Conservation (phyloP, 2,113 vertebrate species). For the Clarias gariepinus region DNA sequence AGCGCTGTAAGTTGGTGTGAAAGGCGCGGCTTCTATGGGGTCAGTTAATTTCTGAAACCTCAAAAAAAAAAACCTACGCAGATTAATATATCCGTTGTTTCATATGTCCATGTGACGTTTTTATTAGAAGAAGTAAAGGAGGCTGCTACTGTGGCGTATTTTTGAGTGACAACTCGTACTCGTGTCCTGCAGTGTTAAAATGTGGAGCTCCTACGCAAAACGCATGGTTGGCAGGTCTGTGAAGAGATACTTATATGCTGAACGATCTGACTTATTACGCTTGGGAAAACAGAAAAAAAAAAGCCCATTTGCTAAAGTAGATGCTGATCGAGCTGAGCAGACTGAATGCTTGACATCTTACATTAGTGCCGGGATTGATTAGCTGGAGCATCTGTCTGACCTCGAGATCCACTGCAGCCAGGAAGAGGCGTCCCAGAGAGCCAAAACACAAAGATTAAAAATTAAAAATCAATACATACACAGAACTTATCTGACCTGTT, state of each 20-base stretch:
- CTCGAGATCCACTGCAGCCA: constrained; percentile 60
- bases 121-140: not conserved
- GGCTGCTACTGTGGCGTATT: no score
- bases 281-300: constrained; percentile 60
- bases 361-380: constrained; percentile 79
- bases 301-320: constrained; percentile 79
- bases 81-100: not conserved
- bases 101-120: not conserved
- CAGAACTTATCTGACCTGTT: constrained; percentile 64
- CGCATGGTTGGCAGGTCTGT: constrained; percentile 45
- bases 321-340: constrained; percentile 76
- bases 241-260: constrained; percentile 74
- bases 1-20: not conserved
- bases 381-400: constrained; percentile 70
- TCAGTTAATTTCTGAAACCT: not conserved
- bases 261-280: constrained; percentile 72
- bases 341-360: constrained; percentile 66
- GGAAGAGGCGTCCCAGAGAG: constrained; percentile 62
- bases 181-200: not conserved
- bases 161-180: not conserved
- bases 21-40: not conserved
- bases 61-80: not conserved
- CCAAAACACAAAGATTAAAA: constrained; percentile 64
- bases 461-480: constrained; percentile 71
- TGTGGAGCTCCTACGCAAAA: not conserved